A percentile compares a stretch with the other conserved stretches of the same genome.
These are phyloP conservation scores for Clitarchus hookeri DNA, from an alignment of 2,888 invertebrate species.

Conservation along the genomic window DNA sequence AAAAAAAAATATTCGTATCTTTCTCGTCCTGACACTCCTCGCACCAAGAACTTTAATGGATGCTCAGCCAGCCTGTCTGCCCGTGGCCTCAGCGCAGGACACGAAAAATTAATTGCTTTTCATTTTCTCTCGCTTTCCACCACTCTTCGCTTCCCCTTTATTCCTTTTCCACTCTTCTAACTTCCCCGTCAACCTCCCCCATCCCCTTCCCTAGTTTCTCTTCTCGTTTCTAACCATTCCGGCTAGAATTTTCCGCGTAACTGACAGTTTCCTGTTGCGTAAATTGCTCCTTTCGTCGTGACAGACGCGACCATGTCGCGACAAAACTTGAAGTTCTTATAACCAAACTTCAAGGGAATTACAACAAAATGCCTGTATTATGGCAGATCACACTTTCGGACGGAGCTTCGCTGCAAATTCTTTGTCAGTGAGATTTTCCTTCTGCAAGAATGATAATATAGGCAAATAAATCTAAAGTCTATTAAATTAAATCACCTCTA, in stretches of 20 bases:
- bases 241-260: neutral
- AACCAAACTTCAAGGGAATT: neutral
- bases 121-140: neutral
- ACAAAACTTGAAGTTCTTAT: neutral
- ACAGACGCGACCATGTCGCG: neutral
- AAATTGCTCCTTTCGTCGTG: neutral
- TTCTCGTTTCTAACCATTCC: neutral
- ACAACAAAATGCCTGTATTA: neutral
- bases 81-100: neutral
- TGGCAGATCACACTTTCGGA: neutral
- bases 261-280: neutral
- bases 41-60: constrained; percentile 7
- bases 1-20: neutral
- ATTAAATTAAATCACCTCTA: no score
- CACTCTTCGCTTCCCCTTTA: neutral
- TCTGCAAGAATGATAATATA: no score
- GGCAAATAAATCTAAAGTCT: no score
- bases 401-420: neutral
- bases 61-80: neutral
- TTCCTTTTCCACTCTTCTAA: neutral
- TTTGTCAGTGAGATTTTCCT: no score
- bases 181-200: neutral
- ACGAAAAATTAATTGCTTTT: constrained; percentile 14
- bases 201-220: no score
- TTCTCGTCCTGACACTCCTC: neutral